These are phyloP conservation scores for Coregonus sp. DNA, from an alignment of 2,797 vertebrate genomes.

Conservation along the genomic window DNA sequence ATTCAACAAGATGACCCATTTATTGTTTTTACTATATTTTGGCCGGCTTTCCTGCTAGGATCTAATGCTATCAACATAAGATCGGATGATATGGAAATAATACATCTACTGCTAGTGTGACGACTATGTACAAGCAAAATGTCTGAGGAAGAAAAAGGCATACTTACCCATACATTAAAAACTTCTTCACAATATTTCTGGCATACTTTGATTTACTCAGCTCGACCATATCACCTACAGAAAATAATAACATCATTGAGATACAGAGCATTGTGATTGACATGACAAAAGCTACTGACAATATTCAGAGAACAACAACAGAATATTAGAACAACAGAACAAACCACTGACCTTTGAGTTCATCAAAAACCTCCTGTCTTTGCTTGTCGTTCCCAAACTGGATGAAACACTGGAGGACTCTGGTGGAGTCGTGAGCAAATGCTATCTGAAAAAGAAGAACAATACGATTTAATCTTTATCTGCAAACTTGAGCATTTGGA, in stretches of 20 bases:
- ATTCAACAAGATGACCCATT: too few species aligned
- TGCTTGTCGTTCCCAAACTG: conserved; percentile 87
- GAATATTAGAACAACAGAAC: neutral
- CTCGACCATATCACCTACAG: conserved; percentile 79
- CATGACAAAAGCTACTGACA: neutral
- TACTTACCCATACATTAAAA: conserved; percentile 97
- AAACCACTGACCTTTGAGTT: conserved; percentile 82
- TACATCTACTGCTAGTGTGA: neutral
- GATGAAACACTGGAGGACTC: conserved; percentile 94
- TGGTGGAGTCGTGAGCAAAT: conserved; percentile 91
- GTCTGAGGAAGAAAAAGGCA: neutral
- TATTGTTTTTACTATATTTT: too few species aligned
- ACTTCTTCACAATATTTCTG: conserved; percentile 92
- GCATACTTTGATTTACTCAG: conserved; percentile 94
- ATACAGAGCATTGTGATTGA: neutral
- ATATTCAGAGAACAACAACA: neutral
- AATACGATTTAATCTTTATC: neutral
- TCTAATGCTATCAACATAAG: neutral
- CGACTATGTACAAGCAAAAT: neutral
- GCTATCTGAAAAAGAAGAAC: conserved; percentile 79
- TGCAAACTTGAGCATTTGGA: neutral
- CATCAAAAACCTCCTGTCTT: conserved; percentile 80
- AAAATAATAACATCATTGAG: conserved; percentile 2
- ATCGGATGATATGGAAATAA: neutral
- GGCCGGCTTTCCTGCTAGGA: neutral